A percentile compares a stretch with the other conserved stretches of the same genome.
Conservation (phyloP, 2,113 vertebrate species). For the Rhabdomys dilectus region DNA sequence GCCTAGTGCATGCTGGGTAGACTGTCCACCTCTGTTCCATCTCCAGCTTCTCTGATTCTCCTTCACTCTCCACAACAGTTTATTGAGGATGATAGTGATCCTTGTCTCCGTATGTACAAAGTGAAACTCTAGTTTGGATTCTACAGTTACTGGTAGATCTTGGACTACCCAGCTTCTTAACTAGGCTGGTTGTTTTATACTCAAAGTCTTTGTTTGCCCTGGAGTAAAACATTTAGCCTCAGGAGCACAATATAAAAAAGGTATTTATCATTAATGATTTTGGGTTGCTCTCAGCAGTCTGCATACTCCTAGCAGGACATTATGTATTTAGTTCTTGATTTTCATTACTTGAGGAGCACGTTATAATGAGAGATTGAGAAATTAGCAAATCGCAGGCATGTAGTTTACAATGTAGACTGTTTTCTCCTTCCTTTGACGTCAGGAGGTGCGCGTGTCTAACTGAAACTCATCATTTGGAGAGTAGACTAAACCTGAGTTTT, state of each 20-base stretch:
- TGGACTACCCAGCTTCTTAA: background rate
- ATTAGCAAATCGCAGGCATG: conserved; percentile 31
- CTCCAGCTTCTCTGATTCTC: background rate
- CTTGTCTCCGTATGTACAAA: background rate
- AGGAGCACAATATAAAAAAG: conserved; percentile 2
- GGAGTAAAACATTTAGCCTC: conserved; percentile 47
- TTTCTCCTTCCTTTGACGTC: conserved; percentile 68
- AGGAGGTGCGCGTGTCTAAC: conserved; percentile 50
- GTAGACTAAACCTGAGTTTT: conserved; percentile 45
- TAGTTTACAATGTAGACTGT: conserved; percentile 43
- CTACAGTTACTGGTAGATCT: background rate
- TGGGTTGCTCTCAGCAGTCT: conserved; percentile 5
- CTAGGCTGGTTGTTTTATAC: background rate
- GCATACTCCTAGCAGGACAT: background rate
- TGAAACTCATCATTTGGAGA: conserved; percentile 64
- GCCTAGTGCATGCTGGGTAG: background rate
- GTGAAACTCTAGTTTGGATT: background rate
- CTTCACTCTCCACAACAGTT: background rate
- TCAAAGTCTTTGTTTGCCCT: background rate
- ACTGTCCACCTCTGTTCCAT: rapidly evolving
- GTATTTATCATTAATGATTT: conserved; percentile 7
- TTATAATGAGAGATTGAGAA: conserved; percentile 13
- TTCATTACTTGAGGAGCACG: conserved; percentile 36
- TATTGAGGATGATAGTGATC: background rate
- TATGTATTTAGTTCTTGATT: conserved; percentile 41